Base-by-base conservation (phyloP, 1,140 invertebrate species). In the Ylistrum balloti region DNA sequence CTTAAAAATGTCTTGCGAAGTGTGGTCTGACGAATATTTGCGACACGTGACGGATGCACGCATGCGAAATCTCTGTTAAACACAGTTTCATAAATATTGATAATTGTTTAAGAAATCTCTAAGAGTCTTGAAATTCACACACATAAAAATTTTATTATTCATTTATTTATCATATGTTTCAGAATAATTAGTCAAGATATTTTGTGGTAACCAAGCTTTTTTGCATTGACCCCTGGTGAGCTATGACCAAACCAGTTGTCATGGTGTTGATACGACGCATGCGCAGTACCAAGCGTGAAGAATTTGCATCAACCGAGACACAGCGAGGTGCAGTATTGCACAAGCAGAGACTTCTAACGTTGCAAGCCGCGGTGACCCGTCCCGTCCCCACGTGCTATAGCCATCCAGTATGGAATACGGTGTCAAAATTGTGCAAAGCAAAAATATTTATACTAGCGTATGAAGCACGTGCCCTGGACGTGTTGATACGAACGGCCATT, bases 401-500 rank as follows among this genome's bases (percentile, higher is more conserved):
- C 3, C 56, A 74, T 74, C 56, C 22, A 28, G n/a, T 11, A 74
- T 74, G 56, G 56, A 74, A 74, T 74, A 74, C 56, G 56, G 56
- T 74, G 56, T 74, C 56, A 74, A 74, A 74, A n/a, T 74, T 74
- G 17, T 74, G 56, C 56, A 74, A 1, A 74, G 56, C 22, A 74
- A 74, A 74, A 74, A 74, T 74, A 74, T 74, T 74, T 74, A 74
- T 74, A 74, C 56, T 22, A 5, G 5, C 1, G 56, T 17, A 45
- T 1, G 56, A 17, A 74, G 17, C 56, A 74, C 56, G 56, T 74
- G 56, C 56, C n/a, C 22, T 9, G 56, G 56, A 74, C 56, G 56
- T 74, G 56, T 74, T 74, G 56, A 74, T 74, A 74, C 20, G 9
- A n/a, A n/a, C n/a, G n/a, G 56, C 56, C 56, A 74, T 74, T 74